phyloP scores from a whole-genome alignment of 2,888 invertebrate genomes.

The Molorchus minor region DNA sequence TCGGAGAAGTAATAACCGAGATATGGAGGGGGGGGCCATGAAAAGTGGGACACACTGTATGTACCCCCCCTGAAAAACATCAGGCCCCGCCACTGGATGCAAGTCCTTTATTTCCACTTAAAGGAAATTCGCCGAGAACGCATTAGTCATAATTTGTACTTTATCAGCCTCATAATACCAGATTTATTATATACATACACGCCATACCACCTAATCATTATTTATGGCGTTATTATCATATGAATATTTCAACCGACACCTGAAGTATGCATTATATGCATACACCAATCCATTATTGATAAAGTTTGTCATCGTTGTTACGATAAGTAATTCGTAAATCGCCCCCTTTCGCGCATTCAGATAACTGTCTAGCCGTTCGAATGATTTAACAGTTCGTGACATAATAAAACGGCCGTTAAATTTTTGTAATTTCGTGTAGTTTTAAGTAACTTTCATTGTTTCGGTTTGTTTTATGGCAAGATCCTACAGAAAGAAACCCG shows the following conservation, averaged over 20 bases:
- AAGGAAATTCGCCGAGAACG: too few species aligned
- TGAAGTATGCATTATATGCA: not conserved
- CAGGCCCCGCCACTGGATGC: too few species aligned
- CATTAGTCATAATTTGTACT: too few species aligned
- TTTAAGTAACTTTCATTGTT: conserved; percentile 34
- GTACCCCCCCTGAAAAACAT: too few species aligned
- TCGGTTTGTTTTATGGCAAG: conserved; percentile 20
- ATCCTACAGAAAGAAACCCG: conserved; percentile 21
- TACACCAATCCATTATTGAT: not conserved
- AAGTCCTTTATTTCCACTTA: too few species aligned
- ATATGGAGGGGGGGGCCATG: too few species aligned
- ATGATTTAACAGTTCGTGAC: conserved; percentile 23
- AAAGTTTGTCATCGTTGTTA: not conserved
- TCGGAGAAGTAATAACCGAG: too few species aligned
- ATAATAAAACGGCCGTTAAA: conserved; percentile 30
- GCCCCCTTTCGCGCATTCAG: conserved; percentile 3
- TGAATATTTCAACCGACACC: not conserved
- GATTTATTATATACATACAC: too few species aligned
- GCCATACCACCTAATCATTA: too few species aligned
- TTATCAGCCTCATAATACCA: too few species aligned
- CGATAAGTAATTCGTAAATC: conserved; percentile 17
- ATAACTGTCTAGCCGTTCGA: conserved; percentile 8
- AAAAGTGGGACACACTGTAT: too few species aligned
- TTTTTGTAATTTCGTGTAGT: conserved; percentile 25
- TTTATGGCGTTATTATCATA: too few species aligned